A percentile compares a stretch with the other conserved stretches of the same genome.
Evolutionary conservation across 2,797 vertebrate genomes (phyloP).

Genomic region (Phaenicophaeus curvirostris): DNA sequence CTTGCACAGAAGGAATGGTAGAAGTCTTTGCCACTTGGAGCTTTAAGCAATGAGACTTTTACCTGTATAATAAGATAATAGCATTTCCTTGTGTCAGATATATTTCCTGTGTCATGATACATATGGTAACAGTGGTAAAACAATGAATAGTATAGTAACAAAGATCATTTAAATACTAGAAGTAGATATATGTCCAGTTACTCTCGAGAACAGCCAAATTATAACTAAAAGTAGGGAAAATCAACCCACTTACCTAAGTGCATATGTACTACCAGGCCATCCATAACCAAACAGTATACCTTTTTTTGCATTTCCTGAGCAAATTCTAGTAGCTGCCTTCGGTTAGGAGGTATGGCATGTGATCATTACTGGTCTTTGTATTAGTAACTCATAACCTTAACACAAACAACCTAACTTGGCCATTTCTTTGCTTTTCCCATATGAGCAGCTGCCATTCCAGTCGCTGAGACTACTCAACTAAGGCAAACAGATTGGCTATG

Average conservation of each 20-base stretch:
- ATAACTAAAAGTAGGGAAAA: background rate
- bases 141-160: background rate
- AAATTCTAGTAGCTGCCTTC: slow-evolving; percentile 12
- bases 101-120: background rate
- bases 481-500: background rate
- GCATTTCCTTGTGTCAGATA: background rate
- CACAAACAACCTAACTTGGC: background rate
- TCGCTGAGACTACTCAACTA: background rate
- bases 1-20: background rate
- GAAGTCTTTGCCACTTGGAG: background rate
- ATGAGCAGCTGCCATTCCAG: background rate
- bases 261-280: background rate
- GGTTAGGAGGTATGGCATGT: background rate
- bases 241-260: background rate
- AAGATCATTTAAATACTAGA: background rate
- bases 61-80: background rate
- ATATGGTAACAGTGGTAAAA: background rate
- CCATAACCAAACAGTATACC: background rate
- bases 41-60: background rate
- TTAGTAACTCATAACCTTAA: slow-evolving; percentile 41
- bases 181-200: background rate
- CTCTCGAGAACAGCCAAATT: background rate
- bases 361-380: background rate
- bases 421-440: background rate
- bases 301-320: slow-evolving; percentile 33